A percentile compares a stretch with the other conserved stretches of the same genome.
phyloP scores from a whole-genome alignment of 2,113 vertebrate genomes.

The Centrocercus urophasianus region DNA sequence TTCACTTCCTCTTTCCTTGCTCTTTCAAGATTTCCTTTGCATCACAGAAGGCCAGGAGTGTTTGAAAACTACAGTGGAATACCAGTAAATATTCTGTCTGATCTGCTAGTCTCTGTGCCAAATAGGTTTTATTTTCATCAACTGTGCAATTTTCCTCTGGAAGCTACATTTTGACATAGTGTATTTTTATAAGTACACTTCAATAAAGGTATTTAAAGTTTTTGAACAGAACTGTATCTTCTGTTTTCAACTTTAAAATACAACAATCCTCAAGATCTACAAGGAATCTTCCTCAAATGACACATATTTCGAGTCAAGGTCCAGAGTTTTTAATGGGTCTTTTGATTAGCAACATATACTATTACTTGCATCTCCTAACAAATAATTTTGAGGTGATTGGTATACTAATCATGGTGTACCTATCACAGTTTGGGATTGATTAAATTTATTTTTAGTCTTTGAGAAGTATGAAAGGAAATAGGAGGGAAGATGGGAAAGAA shows the following conservation, averaged over 20 bases:
- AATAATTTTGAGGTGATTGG: not conserved
- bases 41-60: rapidly evolving
- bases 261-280: not conserved
- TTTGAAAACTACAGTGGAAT: not conserved
- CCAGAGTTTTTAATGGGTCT: not conserved
- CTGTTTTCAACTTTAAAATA: not conserved
- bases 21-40: not conserved
- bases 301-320: not conserved
- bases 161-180: not conserved
- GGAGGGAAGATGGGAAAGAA: not conserved
- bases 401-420: not conserved
- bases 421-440: not conserved
- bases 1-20: not conserved
- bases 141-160: not conserved
- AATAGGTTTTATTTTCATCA: not conserved
- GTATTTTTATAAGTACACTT: not conserved
- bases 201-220: slow-evolving; percentile 8
- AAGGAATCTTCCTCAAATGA: not conserved
- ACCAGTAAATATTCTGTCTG: not conserved
- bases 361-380: not conserved
- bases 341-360: not conserved
- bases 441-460: slow-evolving; percentile 12
- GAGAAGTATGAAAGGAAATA: not conserved
- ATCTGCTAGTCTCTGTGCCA: not conserved
- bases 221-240: not conserved